phyloP scores from a whole-genome alignment of 1,140 invertebrate genomes.

The Heliconius melpomene region DNA sequence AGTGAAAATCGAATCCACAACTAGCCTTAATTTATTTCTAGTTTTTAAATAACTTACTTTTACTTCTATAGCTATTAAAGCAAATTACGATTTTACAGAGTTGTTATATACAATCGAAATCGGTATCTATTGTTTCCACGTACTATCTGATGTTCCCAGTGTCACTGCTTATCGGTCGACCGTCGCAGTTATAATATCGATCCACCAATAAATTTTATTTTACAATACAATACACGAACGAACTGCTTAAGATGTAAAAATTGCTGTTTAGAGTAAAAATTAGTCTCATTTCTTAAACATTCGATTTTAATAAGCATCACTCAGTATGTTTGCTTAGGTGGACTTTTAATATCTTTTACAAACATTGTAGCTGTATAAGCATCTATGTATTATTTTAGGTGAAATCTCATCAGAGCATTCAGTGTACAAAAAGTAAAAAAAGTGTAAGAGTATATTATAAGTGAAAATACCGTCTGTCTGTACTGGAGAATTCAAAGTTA shows the following conservation, averaged over 20 bases:
- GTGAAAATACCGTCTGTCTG: too few species aligned
- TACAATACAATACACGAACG: not conserved
- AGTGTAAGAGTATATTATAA: too few species aligned
- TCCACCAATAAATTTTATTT: conserved; percentile 24
- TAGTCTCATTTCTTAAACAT: not conserved
- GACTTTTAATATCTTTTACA: not conserved
- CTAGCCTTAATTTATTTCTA: too few species aligned
- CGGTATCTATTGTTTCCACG: conserved; percentile 4
- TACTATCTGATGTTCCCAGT: conserved; percentile 24
- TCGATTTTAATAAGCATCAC: not conserved
- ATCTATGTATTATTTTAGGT: not conserved
- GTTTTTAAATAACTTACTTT: too few species aligned
- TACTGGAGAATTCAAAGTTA: too few species aligned
- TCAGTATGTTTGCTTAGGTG: not conserved
- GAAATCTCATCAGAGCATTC: too few species aligned
- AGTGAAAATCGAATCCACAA: too few species aligned
- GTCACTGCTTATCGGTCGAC: conserved; percentile 35
- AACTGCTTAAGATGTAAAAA: not conserved
- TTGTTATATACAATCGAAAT: not conserved
- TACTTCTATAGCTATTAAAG: not conserved
- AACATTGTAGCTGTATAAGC: not conserved
- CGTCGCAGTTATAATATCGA: conserved; percentile 16
- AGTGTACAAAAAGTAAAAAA: too few species aligned
- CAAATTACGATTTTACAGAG: not conserved
- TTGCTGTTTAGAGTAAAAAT: not conserved